Evolutionary conservation across 1,140 invertebrate species (phyloP), one percentile per base, ranked within the genome.

Genomic region (Zaprionus ornatus): DNA sequence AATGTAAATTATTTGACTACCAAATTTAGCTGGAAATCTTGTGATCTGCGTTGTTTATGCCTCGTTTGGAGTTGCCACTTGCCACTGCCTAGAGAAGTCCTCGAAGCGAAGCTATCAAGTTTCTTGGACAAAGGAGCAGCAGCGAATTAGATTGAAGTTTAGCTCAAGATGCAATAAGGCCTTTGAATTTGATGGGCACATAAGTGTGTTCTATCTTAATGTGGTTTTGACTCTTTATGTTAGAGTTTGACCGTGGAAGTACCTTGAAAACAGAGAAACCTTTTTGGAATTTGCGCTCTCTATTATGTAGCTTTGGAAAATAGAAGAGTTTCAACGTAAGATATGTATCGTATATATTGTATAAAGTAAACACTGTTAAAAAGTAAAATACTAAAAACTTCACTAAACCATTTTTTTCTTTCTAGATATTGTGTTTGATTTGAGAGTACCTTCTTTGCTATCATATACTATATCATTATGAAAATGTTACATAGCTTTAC

Each of bases 1-100:
- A 90, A 90, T 90, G 82, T 90, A 90, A 90, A 90, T 90, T 88
- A 84, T 88, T 90, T 82, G 67, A 82, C 78, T 85, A 85, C 85
- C 85, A 90, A 90, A 90, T 90, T 90, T 90, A 90, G 85, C 69
- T 90, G 79, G 79, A 90, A 90, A 82, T 85, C 83, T 83, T 74
- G 54, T 77, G 80, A 77, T 80, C 80, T 80, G 54, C 19, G n/a
- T 23, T 37, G 23, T 61, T 65, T 84, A 77, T 62, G 40, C 67
- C 63, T 73, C 74, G 68, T 84, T 80, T 73, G 37, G 65, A 7
- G 40, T n/a, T 45, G n/a, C 40, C 40, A 42, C 40, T 42, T 42
- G 40, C 40, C 75, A 74, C 4, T 5, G 15, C 10, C 3, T 12
- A 32, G 19, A 13, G n/a, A 45, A 19, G 50, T 72, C 56, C 54